phyloP scores from a whole-genome alignment of 2,797 vertebrate species.

The Nyctalus aviator region DNA sequence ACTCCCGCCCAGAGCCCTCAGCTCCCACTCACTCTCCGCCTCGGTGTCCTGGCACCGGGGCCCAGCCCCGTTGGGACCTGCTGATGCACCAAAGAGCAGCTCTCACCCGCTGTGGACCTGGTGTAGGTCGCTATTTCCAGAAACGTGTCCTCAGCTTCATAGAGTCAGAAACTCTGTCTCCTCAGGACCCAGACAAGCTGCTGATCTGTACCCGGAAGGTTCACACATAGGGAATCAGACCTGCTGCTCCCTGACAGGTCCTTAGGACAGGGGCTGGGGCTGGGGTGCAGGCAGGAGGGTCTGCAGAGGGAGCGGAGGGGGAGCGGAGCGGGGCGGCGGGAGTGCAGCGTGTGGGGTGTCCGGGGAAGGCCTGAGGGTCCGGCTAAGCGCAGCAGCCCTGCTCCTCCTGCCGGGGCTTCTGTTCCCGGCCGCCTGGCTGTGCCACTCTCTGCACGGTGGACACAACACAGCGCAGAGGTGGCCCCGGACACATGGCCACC shows the following conservation, averaged over 20 bases:
- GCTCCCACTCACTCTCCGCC: background rate
- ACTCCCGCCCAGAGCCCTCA: too few species aligned
- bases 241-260: background rate
- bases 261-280: background rate
- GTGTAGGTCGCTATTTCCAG: background rate
- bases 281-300: background rate
- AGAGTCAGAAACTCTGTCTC: background rate
- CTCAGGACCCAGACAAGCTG: background rate
- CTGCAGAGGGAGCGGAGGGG: background rate
- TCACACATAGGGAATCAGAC: background rate
- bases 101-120: background rate
- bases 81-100: background rate
- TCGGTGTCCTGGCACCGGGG: rapidly evolving
- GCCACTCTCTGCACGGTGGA: background rate
- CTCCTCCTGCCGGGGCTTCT: background rate
- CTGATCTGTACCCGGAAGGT: background rate
- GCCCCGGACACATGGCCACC: background rate
- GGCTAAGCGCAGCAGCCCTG: background rate
- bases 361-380: background rate
- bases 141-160: background rate
- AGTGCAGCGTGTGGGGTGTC: rapidly evolving
- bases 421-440: background rate
- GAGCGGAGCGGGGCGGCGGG: background rate
- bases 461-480: background rate
- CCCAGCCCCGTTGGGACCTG: background rate